A percentile compares a stretch with the other conserved stretches of the same genome.
These are phyloP conservation scores for Diorhabda elongata DNA, from an alignment of 1,140 invertebrate species.

Conservation along the genomic window DNA sequence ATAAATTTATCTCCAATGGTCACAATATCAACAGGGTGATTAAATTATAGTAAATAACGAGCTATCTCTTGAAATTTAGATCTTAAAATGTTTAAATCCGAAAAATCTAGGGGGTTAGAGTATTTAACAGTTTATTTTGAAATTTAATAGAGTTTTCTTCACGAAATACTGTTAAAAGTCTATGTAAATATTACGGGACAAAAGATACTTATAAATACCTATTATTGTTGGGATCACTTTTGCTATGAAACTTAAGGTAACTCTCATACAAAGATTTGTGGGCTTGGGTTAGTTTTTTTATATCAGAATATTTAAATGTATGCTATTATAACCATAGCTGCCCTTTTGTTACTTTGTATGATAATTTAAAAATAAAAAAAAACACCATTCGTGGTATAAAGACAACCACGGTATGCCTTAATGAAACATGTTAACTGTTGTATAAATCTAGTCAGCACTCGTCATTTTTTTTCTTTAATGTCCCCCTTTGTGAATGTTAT, in stretches of 20 bases:
- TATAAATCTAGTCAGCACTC: conserved; percentile 42
- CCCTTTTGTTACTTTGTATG: conserved; percentile 17
- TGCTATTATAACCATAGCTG: conserved; percentile 17
- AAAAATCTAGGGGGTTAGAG: not conserved
- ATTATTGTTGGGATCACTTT: conserved; percentile 41
- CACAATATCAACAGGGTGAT: no score
- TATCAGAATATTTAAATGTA: conserved; percentile 20
- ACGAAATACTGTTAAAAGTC: conserved; percentile 33
- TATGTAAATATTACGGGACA: conserved; percentile 37
- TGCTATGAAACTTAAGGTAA: conserved; percentile 35
- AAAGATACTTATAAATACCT: conserved; percentile 39
- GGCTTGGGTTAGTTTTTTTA: conserved; percentile 26
- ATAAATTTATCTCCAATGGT: no score
- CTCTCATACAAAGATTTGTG: conserved; percentile 23
- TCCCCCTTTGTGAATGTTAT: conserved; percentile 17
- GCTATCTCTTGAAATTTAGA: no score
- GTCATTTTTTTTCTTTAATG: conserved; percentile 35
- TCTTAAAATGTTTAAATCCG: no score
- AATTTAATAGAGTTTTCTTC: not conserved
- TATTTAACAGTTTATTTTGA: not conserved
- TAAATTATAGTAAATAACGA: no score
- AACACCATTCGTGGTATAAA: conserved; percentile 34
- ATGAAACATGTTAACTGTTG: conserved; percentile 37
- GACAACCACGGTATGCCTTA: conserved; percentile 43
- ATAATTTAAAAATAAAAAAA: conserved; percentile 13